Base-by-base conservation (phyloP, 2,888 invertebrate species). In the Cheilosia vernalis region DNA sequence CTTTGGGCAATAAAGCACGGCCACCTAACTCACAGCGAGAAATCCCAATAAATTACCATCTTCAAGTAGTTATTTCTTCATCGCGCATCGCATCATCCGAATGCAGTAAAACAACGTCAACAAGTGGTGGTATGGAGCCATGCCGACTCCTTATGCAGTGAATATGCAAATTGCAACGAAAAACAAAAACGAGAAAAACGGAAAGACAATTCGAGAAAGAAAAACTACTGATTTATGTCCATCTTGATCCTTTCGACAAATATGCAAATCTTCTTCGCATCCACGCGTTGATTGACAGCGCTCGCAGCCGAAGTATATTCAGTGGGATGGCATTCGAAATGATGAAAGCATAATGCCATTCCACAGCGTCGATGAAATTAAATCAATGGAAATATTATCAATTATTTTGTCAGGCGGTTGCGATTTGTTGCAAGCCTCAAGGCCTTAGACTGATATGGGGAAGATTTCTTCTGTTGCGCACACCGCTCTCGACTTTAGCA, bases 11-110 rank as follows among this genome's bases (percentile, higher is more conserved):
- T 78, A 77, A 82, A 64, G 77, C 79, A 78, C 67, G 58, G 37
- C 63, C 55, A 67, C 63, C 63, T 64, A 58, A 21, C 74, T 74
- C 42, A 51, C 77, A 19, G 51, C 58, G 37, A 56, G 72, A 72
- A 77, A 66, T 72, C 77, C 66, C 84, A 79, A 84, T 79, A 84
- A 84, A 84, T 84, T 79, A 84, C 84, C 79, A 74, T 74, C 74
- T 63, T 56, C 70, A 67, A 73, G 64, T 51, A 47, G 76, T 70
- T 70, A 84, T 84, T 84, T 84, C 84, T 84, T 84, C 80, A 84
- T 84, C 70, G 69, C 64, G 63, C 53, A 69, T 69, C 76, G 40
- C 64, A 81, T 69, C 69, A 69, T 64, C 64, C 78, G 60, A 72
- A 79, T 47, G 83, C 53, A 64, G 63, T 69, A 69, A 83, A 69